These are phyloP conservation scores for Agapornis canus DNA, from an alignment of 2,797 vertebrate genomes.

Conservation along the genomic window DNA sequence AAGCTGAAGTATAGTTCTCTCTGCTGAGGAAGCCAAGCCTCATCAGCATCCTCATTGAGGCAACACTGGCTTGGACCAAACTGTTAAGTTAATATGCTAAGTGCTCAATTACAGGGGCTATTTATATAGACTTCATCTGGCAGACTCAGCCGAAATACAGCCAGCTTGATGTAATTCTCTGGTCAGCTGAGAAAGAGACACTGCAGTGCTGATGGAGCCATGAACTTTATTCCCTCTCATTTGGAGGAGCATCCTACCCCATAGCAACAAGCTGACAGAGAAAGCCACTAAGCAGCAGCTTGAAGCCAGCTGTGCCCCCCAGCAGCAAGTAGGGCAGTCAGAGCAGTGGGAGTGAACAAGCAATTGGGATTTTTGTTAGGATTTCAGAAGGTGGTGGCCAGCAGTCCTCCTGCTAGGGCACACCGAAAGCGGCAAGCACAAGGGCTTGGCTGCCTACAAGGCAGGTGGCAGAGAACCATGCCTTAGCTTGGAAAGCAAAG, in stretches of 20 bases:
- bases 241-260: neutral
- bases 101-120: neutral
- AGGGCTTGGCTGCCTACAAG: neutral
- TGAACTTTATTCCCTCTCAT: neutral
- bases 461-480: neutral
- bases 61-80: neutral
- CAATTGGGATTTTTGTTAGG: neutral
- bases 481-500: neutral
- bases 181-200: neutral
- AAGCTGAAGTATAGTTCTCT: neutral
- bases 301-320: neutral
- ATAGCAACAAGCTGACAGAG: neutral
- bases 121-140: constrained; percentile 14
- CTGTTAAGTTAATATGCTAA: neutral
- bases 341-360: neutral
- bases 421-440: neutral
- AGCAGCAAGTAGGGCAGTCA: neutral
- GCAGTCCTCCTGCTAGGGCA: neutral
- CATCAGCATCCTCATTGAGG: constrained; percentile 2
- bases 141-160: neutral
- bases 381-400: neutral
- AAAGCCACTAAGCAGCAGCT: neutral
- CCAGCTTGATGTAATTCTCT: neutral
- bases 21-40: neutral
- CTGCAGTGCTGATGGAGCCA: neutral